phyloP scores from a whole-genome alignment of 2,888 invertebrate genomes.

The Clistopyga incitator region DNA sequence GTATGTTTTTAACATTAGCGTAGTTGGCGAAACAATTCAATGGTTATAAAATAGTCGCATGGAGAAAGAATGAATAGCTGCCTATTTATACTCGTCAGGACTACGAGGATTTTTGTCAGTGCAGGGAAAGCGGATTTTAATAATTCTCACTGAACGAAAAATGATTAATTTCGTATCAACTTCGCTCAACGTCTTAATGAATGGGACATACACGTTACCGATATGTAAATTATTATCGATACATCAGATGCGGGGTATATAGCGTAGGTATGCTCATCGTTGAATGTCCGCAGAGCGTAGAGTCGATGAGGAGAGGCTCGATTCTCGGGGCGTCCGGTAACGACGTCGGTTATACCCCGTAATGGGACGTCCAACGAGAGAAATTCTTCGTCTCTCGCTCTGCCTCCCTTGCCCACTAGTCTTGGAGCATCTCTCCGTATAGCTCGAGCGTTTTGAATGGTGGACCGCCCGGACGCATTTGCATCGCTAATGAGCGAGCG shows the following conservation, averaged over 20 bases:
- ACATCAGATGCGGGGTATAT: slow-evolving; percentile 3
- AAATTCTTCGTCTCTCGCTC: slow-evolving; percentile 68
- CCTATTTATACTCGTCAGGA: no score
- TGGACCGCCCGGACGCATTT: slow-evolving; percentile 71
- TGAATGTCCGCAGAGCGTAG: background rate
- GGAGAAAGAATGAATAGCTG: slow-evolving; percentile 3
- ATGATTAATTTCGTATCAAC: background rate
- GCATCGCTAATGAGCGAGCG: slow-evolving; percentile 71
- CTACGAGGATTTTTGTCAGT: no score
- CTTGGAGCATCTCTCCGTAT: slow-evolving; percentile 59
- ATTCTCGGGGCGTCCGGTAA: slow-evolving; percentile 70
- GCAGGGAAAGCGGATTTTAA: background rate
- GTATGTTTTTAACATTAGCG: no score
- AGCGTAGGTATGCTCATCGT: slow-evolving; percentile 4
- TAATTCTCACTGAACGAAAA: background rate
- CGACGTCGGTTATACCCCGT: slow-evolving; percentile 71
- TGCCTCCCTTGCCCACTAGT: slow-evolving; percentile 39
- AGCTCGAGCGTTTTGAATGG: slow-evolving; percentile 69
- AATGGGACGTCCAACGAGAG: slow-evolving; percentile 70
- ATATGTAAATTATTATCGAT: slow-evolving; percentile 18
- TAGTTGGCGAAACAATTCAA: no score
- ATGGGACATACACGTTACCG: background rate
- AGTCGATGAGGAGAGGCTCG: slow-evolving; percentile 33
- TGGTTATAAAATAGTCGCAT: no score
- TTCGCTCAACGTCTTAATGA: background rate